Conservation (phyloP, 2,888 invertebrate genomes). For the Drosophila bunnanda region DNA sequence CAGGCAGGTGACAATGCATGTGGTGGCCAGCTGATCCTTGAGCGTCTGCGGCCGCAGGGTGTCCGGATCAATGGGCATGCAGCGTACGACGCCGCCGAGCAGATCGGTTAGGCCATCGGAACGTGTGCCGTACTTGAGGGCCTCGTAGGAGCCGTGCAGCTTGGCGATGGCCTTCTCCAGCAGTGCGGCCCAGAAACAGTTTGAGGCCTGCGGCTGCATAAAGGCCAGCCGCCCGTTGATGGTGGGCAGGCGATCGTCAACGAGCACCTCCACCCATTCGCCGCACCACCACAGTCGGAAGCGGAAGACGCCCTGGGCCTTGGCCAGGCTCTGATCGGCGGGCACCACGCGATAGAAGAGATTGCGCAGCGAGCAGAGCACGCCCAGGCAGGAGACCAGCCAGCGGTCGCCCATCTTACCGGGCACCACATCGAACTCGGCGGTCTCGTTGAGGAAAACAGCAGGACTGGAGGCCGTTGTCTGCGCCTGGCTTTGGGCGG, state of each 20-base stretch:
- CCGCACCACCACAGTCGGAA: conserved; percentile 98
- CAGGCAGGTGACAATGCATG: conserved; percentile 93
- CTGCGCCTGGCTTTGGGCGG: conserved; percentile 28
- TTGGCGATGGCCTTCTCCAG: conserved; percentile 97
- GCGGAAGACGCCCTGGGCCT: conserved; percentile 91
- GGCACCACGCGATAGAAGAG: conserved; percentile 96
- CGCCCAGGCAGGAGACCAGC: conserved; percentile 95
- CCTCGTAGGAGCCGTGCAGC: conserved; percentile 97
- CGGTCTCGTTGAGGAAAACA: conserved; percentile 85
- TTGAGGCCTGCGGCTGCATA: conserved; percentile 91
- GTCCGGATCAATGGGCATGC: conserved; percentile 89
- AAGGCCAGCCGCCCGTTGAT: conserved; percentile 94
- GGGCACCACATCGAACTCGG: conserved; percentile 92
- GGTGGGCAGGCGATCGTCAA: conserved; percentile 95
- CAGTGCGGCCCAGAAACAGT: conserved; percentile 95
- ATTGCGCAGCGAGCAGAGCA: conserved; percentile 93
- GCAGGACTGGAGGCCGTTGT: conserved; percentile 81
- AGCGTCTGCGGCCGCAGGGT: conserved; percentile 87
- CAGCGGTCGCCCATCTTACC: conserved; percentile 97
- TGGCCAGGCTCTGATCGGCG: conserved; percentile 93
- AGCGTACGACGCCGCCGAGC: conserved; percentile 95
- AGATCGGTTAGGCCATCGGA: conserved; percentile 94
- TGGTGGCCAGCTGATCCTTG: conserved; percentile 90
- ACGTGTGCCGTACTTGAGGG: conserved; percentile 95
- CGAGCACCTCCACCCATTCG: conserved; percentile 95